Conservation (phyloP, 1,140 invertebrate species). For the Zophobas atratus region DNA sequence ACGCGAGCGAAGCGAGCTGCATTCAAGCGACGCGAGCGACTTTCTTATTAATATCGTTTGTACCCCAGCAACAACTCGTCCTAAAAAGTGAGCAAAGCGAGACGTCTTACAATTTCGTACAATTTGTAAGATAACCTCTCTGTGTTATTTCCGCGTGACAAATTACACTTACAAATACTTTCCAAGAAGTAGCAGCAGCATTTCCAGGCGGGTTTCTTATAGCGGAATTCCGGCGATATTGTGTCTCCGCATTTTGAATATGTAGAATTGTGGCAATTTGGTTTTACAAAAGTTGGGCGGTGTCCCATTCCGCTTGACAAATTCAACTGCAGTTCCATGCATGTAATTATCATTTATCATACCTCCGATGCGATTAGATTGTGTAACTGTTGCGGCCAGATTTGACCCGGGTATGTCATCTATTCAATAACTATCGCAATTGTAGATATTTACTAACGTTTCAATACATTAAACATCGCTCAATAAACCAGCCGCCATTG, state of each 20-base stretch:
- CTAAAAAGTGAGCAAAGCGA: too few species aligned
- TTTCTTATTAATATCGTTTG: too few species aligned
- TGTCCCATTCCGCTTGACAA: slow-evolving; percentile 25
- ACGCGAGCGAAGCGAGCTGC: not conserved
- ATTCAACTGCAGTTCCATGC: slow-evolving; percentile 38
- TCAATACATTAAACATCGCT: slow-evolving; percentile 30
- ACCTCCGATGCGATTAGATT: slow-evolving; percentile 39
- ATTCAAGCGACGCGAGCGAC: too few species aligned
- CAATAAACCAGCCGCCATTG: slow-evolving; percentile 7
- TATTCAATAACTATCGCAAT: slow-evolving; percentile 28
- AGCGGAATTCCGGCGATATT: slow-evolving; percentile 12
- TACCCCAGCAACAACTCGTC: too few species aligned
- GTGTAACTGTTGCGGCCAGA: slow-evolving; percentile 30
- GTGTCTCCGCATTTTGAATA: not conserved
- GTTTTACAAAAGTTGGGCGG: slow-evolving; percentile 9
- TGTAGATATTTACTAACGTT: slow-evolving; percentile 31
- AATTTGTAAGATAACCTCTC: not conserved
- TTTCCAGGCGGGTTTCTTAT: not conserved
- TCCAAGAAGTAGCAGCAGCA: not conserved
- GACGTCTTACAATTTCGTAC: too few species aligned
- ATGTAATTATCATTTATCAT: slow-evolving; percentile 43
- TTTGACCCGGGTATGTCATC: slow-evolving; percentile 31
- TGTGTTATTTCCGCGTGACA: not conserved
- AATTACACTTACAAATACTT: not conserved
- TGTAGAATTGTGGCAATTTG: slow-evolving; percentile 1